Evolutionary conservation across 2,113 vertebrate species (phyloP).

Genomic region (Pandion haliaetus): DNA sequence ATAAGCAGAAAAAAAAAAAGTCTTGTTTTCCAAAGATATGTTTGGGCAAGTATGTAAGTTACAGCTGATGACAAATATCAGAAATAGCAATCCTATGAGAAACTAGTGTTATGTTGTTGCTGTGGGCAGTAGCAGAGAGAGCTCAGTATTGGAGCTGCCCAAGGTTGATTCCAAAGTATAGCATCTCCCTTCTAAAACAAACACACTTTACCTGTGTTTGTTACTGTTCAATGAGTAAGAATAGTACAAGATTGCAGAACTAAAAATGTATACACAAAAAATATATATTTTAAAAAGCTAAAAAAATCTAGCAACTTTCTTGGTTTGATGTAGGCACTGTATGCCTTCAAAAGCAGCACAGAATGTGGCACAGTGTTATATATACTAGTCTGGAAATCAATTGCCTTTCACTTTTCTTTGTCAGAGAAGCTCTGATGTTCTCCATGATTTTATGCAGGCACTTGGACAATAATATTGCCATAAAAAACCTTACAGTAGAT

Average conservation of each 20-base stretch:
- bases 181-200: background rate
- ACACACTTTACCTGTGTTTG: background rate
- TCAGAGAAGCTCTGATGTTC: background rate
- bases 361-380: background rate
- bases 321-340: background rate
- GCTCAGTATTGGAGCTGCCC: background rate
- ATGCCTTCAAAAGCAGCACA: background rate
- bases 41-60: background rate
- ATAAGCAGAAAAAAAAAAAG: background rate
- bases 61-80: background rate
- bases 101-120: background rate
- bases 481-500: background rate
- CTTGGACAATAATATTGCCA: background rate
- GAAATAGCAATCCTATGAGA: background rate
- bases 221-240: background rate
- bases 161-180: background rate
- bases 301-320: background rate
- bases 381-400: background rate
- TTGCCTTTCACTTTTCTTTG: background rate
- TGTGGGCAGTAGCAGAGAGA: background rate
- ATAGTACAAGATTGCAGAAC: background rate
- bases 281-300: background rate
- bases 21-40: background rate
- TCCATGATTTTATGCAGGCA: background rate
- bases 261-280: background rate